phyloP scores from a whole-genome alignment of 1,140 invertebrate genomes.

The Microplitis demolitor region DNA sequence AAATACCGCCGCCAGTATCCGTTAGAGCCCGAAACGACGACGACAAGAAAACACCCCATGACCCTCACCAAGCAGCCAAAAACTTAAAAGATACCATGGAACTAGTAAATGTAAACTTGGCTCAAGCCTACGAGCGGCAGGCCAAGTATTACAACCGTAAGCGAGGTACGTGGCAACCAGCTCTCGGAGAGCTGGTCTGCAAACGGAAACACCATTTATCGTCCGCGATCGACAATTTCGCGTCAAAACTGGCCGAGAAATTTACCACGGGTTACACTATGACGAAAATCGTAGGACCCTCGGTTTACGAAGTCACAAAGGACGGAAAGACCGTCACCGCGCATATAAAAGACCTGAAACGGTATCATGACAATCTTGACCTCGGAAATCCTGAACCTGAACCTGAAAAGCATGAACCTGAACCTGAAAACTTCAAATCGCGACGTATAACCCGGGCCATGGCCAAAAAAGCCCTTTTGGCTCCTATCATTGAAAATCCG shows the following conservation, averaged over 20 bases:
- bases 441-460: no score
- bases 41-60: constrained; percentile 42
- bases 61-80: neutral
- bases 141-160: neutral
- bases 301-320: no score
- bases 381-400: no score
- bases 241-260: neutral
- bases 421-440: no score
- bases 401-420: no score
- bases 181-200: neutral
- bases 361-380: neutral
- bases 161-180: neutral
- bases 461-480: no score
- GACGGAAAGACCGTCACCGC: neutral
- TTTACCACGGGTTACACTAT: no score
- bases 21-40: constrained; percentile 16
- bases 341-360: neutral
- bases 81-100: neutral
- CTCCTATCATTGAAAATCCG: no score
- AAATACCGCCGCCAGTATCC: neutral
- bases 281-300: no score
- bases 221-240: neutral
- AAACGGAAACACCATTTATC: neutral
- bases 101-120: neutral
- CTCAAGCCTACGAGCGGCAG: neutral